These are phyloP conservation scores for Eurytoma adleriae DNA, from an alignment of 2,888 invertebrate genomes.

Conservation along the genomic window DNA sequence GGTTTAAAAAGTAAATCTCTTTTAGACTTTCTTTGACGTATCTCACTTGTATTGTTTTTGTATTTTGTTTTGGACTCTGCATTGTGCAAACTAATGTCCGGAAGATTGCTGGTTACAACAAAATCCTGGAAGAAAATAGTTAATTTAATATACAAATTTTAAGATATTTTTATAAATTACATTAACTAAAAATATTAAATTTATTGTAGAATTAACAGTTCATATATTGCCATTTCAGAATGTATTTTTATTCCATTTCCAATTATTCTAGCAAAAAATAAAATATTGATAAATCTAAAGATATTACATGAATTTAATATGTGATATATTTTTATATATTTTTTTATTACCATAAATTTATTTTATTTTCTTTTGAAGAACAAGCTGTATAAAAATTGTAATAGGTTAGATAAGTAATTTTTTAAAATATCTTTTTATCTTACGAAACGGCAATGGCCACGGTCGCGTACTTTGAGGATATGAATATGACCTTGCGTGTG, in stretches of 20 bases:
- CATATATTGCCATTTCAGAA: background rate
- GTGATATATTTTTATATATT: too few relatives aligned
- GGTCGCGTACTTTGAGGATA: background rate
- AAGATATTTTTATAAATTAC: background rate
- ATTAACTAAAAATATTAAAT: background rate
- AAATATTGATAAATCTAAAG: background rate
- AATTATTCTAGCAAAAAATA: background rate
- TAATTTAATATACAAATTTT: background rate
- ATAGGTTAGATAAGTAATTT: conserved; percentile 3
- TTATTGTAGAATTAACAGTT: background rate
- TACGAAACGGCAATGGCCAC: background rate
- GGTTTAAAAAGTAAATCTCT: conserved; percentile 49
- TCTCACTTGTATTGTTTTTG: conserved; percentile 58
- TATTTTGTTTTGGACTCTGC: conserved; percentile 62
- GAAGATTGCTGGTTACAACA: conserved; percentile 26
- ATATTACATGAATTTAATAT: too few relatives aligned
- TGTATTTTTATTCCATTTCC: background rate
- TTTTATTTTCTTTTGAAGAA: too few relatives aligned
- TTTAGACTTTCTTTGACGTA: conserved; percentile 67
- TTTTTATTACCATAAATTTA: too few relatives aligned
- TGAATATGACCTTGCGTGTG: conserved; percentile 30
- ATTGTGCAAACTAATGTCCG: conserved; percentile 68
- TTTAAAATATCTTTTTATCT: conserved; percentile 12
- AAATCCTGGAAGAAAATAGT: conserved; percentile 33
- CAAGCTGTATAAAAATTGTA: background rate